Percentiles rank a stretch among this genome's conserved stretches.
These are phyloP conservation scores for Syrmaticus mikado DNA, from an alignment of 2,113 vertebrate genomes.

Conservation along the genomic window DNA sequence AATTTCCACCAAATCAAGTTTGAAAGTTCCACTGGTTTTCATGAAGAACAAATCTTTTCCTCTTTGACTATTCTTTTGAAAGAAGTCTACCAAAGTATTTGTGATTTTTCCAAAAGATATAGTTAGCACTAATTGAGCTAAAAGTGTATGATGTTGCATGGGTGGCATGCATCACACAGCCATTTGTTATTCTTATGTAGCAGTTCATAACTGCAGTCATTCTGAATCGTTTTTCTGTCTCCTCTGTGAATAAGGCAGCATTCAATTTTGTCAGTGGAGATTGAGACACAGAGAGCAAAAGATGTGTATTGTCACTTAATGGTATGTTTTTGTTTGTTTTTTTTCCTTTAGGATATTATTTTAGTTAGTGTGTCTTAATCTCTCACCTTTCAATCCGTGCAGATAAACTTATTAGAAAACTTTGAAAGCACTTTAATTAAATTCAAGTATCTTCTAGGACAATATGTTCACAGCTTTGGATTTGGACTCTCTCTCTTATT, in stretches of 20 bases:
- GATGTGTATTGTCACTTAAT: not conserved
- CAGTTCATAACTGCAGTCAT: slow-evolving; percentile 17
- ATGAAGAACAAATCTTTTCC: not conserved
- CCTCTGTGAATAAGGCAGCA: not conserved
- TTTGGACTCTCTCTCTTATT: not conserved
- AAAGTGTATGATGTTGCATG: not conserved
- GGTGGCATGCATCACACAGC: not conserved
- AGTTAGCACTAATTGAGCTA: not conserved
- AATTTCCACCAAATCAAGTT: not conserved
- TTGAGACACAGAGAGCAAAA: not conserved
- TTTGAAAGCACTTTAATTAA: not conserved
- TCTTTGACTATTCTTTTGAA: not conserved
- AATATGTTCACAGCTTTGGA: not conserved
- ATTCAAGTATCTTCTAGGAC: not conserved
- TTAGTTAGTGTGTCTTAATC: not conserved
- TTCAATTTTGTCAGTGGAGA: not conserved
- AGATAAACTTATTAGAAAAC: not conserved
- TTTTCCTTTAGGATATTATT: not conserved
- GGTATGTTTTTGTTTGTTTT: not conserved
- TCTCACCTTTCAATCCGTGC: not conserved
- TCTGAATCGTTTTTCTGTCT: slow-evolving; percentile 3
- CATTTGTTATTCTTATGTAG: slow-evolving; percentile 7
- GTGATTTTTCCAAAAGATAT: not conserved
- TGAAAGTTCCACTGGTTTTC: not conserved
- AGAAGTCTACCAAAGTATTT: not conserved